Base-by-base conservation (phyloP, 2,113 vertebrate species). In the Oceanites oceanicus region DNA sequence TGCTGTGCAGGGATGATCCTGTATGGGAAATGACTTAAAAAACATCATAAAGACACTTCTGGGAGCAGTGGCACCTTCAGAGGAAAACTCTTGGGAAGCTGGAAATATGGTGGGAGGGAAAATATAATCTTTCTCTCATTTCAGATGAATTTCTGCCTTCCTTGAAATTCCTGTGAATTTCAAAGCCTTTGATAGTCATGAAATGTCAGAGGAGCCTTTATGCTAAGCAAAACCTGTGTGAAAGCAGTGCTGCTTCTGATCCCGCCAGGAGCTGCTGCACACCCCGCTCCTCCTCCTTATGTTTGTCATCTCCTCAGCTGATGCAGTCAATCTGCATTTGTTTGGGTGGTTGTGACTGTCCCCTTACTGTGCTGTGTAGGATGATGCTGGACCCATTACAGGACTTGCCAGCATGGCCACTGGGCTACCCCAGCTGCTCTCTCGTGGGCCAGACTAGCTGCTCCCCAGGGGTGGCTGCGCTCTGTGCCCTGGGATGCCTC, bases 111-210 rank as follows among this genome's bases (percentile, higher is more conserved):
- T 95, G 86, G 82, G 95, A 94, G 88, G 83, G 84, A 91, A 92
- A 92, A 96, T 36, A 81, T 14, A 89, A 63, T 89, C 90, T 92
- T 95, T 90, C 71, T 87, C 82, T 96, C 76, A 72, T 97, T 94
- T 91, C 93, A 97, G 94, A 92, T 96, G 86, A 97, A 94, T 94
- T 97, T 94, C 93, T 95, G 84, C 66, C 80, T 91, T 94, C 86
- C 91, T 95, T 90, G 78, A 96, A 93, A 92, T 95, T 81, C 88
- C 52, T 76, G 86, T 91, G 94, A 89, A 97, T 95, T 96, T 95
- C 94, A 95, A 91, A 94, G 92, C 70, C 89, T 95, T 96, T 96
- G 88, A 94, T 91, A 95, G 83, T 78, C 59, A 68, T 38, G 77
- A 89, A 92, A 92, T 94, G 95, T 95, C 92, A 97, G 94, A 97